Conservation (phyloP, 2,113 vertebrate genomes). For the Tragelaphus buxtoni region DNA sequence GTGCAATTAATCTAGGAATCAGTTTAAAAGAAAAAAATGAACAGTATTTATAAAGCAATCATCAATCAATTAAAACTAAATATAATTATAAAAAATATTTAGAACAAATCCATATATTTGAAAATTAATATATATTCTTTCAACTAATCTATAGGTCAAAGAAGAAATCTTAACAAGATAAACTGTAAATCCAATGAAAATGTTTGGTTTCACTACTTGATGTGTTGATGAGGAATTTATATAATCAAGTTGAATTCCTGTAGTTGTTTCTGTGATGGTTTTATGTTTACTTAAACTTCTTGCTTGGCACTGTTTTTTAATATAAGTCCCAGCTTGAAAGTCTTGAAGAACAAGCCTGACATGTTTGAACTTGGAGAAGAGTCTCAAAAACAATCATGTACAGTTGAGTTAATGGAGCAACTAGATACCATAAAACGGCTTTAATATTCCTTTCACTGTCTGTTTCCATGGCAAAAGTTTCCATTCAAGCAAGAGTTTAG, state of each 20-base stretch:
- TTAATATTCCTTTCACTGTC: constrained; percentile 31
- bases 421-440: constrained; percentile 30
- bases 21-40: neutral
- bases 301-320: constrained; percentile 33
- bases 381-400: constrained; percentile 33
- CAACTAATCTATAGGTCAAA: neutral
- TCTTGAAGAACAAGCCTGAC: constrained; percentile 48
- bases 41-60: neutral
- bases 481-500: constrained; percentile 42
- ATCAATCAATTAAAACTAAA: neutral
- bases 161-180: too few species aligned
- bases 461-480: neutral
- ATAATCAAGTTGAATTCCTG: neutral
- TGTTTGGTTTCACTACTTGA: too few species aligned
- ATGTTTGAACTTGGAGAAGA: constrained; percentile 55
- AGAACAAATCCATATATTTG: neutral
- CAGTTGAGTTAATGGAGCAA: constrained; percentile 51
- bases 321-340: constrained; percentile 46
- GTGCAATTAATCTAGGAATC: constrained; percentile 14
- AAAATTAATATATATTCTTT: constrained; percentile 24
- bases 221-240: too few species aligned
- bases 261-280: constrained; percentile 47
- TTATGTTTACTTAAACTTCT: constrained; percentile 53
- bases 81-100: neutral
- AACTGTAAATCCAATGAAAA: too few species aligned